Evolutionary conservation across 2,888 invertebrate genomes (phyloP).

Genomic region (Cecidostiba fungosa): DNA sequence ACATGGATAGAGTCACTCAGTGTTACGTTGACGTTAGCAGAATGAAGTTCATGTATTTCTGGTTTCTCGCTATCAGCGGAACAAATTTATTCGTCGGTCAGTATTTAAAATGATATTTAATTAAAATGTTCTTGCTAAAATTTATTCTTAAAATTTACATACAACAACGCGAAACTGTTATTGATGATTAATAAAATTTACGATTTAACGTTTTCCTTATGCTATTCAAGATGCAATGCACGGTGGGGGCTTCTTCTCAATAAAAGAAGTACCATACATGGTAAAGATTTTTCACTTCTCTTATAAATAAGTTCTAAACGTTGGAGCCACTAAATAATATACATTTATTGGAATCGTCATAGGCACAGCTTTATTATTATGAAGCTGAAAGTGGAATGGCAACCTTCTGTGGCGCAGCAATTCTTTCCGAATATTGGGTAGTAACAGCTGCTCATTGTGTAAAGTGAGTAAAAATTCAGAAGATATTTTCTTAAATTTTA

Average conservation of each 20-base stretch:
- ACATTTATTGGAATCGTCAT: not conserved
- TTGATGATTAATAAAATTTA: not conserved
- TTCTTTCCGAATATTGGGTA: constrained; percentile 43
- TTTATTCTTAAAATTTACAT: too few species aligned
- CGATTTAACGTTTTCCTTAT: not conserved
- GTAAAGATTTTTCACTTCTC: constrained; percentile 20
- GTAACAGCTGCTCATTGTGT: constrained; percentile 51
- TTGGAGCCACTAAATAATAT: not conserved
- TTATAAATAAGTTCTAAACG: not conserved
- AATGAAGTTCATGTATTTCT: constrained; percentile 22
- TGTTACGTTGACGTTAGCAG: not conserved
- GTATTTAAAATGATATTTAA: not conserved
- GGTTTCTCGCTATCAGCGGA: constrained; percentile 1
- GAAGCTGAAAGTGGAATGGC: not conserved
- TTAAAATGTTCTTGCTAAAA: not conserved
- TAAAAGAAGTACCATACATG: constrained; percentile 33
- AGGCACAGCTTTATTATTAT: constrained; percentile 36
- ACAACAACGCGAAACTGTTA: too few species aligned
- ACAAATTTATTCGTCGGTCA: constrained; percentile 24
- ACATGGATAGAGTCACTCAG: not conserved
- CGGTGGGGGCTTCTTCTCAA: not conserved
- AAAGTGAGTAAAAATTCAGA: not conserved
- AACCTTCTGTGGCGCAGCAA: constrained; percentile 41
- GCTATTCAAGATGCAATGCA: constrained; percentile 37
- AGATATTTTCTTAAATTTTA: not conserved